Conservation (phyloP, 2,888 invertebrate genomes). For the Idaea straminata region DNA sequence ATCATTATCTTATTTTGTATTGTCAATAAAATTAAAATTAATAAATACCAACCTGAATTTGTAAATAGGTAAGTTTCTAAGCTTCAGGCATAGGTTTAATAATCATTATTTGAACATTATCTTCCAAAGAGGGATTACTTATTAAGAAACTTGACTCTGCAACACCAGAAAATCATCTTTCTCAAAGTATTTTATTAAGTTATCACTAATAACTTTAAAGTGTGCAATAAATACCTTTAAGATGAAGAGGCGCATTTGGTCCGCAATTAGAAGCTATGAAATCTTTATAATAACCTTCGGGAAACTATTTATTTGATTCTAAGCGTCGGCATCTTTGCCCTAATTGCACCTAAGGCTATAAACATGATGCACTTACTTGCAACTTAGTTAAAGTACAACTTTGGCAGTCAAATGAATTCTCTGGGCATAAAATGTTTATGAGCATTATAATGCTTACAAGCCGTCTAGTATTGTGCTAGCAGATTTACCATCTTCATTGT, state of each 20-base stretch:
- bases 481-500: constrained; percentile 1
- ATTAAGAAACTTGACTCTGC: background rate
- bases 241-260: constrained; percentile 42
- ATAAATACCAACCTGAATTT: background rate
- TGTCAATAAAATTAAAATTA: background rate
- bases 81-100: no score
- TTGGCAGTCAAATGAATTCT: constrained; percentile 40
- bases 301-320: constrained; percentile 49
- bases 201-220: constrained; percentile 12
- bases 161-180: background rate
- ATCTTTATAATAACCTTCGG: constrained; percentile 46
- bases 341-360: constrained; percentile 60
- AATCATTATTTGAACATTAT: background rate
- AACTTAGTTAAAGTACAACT: constrained; percentile 53
- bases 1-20: no score
- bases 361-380: constrained; percentile 52
- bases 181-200: background rate
- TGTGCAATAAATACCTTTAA: constrained; percentile 23
- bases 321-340: constrained; percentile 59
- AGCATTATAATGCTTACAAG: constrained; percentile 24
- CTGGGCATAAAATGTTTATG: constrained; percentile 28
- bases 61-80: no score
- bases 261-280: constrained; percentile 60
- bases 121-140: background rate
- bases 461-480: constrained; percentile 17